These are phyloP conservation scores for Sus scrofa DNA, from an alignment of 2,113 vertebrate species.

Conservation along the genomic window DNA sequence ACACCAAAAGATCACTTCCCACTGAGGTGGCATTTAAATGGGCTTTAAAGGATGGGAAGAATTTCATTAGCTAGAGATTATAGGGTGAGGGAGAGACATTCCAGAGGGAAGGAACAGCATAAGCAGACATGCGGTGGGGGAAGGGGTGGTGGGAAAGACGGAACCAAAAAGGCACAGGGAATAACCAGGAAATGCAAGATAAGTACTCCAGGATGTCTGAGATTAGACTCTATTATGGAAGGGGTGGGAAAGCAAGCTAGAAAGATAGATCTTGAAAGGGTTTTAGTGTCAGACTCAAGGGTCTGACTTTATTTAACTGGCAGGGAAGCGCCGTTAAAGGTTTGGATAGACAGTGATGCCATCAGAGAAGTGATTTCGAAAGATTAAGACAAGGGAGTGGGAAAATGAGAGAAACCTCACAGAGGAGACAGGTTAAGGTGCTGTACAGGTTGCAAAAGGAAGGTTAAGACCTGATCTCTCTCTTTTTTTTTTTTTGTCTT, in stretches of 20 bases:
- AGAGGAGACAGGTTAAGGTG: slow-evolving; percentile 21
- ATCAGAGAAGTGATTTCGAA: slow-evolving; percentile 43
- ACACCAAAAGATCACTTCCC: slow-evolving; percentile 64
- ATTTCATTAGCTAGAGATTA: slow-evolving; percentile 77
- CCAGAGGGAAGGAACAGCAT: slow-evolving; percentile 49
- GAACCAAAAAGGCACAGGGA: background rate
- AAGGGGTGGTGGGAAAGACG: slow-evolving; percentile 42
- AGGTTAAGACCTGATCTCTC: too few relatives aligned
- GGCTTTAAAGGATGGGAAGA: slow-evolving; percentile 64
- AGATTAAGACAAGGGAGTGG: background rate
- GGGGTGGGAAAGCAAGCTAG: slow-evolving; percentile 18
- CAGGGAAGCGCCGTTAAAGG: slow-evolving; percentile 10
- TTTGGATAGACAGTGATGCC: slow-evolving; percentile 41
- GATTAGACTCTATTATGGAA: slow-evolving; percentile 54
- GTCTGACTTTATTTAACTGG: slow-evolving; percentile 40
- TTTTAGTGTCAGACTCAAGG: slow-evolving; percentile 36
- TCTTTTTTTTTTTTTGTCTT: too few relatives aligned
- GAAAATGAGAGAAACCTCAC: background rate
- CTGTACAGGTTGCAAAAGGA: background rate
- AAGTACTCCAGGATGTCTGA: slow-evolving; percentile 14
- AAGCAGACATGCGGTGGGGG: slow-evolving; percentile 51
- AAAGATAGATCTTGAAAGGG: slow-evolving; percentile 42
- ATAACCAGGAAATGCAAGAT: slow-evolving; percentile 44
- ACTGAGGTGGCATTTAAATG: slow-evolving; percentile 67
- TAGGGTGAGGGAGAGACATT: slow-evolving; percentile 52